phyloP scores from a whole-genome alignment of 1,140 invertebrate genomes.

The Campoletis sonorensis region DNA sequence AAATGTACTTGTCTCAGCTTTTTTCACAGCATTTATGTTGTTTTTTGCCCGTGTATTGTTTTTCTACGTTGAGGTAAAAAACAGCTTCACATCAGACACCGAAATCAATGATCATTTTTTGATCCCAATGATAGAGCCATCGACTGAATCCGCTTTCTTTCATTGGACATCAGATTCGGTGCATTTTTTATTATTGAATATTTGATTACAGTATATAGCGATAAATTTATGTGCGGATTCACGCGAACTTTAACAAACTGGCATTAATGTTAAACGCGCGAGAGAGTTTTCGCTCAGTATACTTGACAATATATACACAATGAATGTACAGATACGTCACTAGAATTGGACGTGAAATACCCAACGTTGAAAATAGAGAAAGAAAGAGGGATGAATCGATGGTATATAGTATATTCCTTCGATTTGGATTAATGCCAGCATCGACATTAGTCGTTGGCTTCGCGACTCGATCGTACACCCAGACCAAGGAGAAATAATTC shows the following conservation, averaged over 20 bases:
- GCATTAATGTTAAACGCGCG: background rate
- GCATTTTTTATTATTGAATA: conserved; percentile 37
- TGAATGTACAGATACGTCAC: background rate
- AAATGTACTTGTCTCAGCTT: too few relatives aligned
- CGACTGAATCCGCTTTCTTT: too few relatives aligned
- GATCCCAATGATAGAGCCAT: too few relatives aligned
- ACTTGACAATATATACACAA: background rate
- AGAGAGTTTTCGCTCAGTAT: background rate
- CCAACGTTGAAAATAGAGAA: background rate
- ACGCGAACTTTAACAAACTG: background rate
- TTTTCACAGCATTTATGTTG: too few relatives aligned
- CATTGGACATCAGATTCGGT: conserved; percentile 55
- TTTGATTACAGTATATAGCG: background rate
- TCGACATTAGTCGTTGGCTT: conserved; percentile 65
- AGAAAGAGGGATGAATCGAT: conserved; percentile 48
- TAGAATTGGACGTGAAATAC: conserved; percentile 1
- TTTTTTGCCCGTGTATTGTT: too few relatives aligned
- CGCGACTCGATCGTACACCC: conserved; percentile 45
- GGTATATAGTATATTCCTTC: conserved; percentile 46
- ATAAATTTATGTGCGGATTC: background rate
- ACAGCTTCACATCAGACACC: too few relatives aligned
- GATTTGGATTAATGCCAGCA: conserved; percentile 64
- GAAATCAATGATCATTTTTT: too few relatives aligned
- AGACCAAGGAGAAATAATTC: conserved; percentile 52
- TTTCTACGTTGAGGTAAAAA: too few relatives aligned